Evolutionary conservation across 2,888 invertebrate genomes (phyloP), one percentile per base, ranked within the genome.

Genomic region (Stenchaetothrips biformis): DNA sequence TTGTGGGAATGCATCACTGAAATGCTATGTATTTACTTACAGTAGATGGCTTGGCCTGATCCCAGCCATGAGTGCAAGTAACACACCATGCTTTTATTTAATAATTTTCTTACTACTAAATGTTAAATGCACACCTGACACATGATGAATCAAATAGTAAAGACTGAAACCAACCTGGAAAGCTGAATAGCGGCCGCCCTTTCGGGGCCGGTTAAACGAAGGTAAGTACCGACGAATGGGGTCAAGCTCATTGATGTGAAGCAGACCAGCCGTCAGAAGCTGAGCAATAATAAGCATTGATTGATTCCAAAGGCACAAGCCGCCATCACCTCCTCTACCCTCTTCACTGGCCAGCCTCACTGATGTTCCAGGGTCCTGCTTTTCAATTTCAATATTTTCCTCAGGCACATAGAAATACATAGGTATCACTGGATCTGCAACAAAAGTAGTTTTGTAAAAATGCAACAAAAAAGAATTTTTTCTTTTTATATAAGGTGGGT

Each of bases 181-280:
- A 47, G 98, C 97, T 0, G 98, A 98, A 88, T 99, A 99, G 82
- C 98, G 90, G 78, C 96, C 96, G 79, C 94, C 96, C 85, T 94
- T 92, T 67, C 96, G 89, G 0, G 99, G 99, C 78, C 99, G 89
- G 86, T 97, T 98, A 86, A 97, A 97, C 0, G 98, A 98, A 0
- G 99, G 98, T 84, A 99, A 89, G 87, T 98, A 97, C 53, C 99
- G 91, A 79, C 98, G 90, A 83, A 99, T 95, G 0, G 98, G 97
- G 88, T 99, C 99, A 82, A 99, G 88, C 88, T 99, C 99, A 85
- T 96, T 97, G 59, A 97, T 93, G 86, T 97, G 95, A 80, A 98
- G 88, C 82, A 98, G 88, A 0, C 95, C 94, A 48, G 94, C 95
- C 2, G 96, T 97, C 82, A 99, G 88, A 79, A 99, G 89, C 86